phyloP scores from a whole-genome alignment of 1,140 invertebrate genomes.

The Drosophila littoralis region DNA sequence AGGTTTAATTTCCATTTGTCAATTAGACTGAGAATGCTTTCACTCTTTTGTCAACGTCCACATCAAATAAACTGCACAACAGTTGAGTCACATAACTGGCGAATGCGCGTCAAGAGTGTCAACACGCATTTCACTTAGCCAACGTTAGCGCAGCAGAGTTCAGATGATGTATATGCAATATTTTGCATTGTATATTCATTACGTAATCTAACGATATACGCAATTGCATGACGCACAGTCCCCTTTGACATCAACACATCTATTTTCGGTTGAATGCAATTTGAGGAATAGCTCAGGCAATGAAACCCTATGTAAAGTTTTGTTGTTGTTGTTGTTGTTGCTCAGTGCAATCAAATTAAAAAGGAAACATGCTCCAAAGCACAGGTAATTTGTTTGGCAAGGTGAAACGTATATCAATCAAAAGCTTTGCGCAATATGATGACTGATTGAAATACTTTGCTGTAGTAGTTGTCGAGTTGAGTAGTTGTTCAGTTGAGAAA shows the following conservation, averaged over 20 bases:
- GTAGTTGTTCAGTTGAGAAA: neutral
- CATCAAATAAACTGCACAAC: neutral
- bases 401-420: neutral
- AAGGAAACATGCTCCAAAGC: neutral
- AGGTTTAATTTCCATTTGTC: too few relatives aligned
- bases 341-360: slow-evolving; percentile 28
- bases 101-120: neutral
- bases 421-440: neutral
- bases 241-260: slow-evolving; percentile 27
- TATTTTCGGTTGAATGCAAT: slow-evolving; percentile 28
- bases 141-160: slow-evolving; percentile 6
- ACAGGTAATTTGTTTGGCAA: neutral
- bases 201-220: neutral
- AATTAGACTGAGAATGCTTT: too few relatives aligned
- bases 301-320: neutral
- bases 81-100: neutral
- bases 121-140: slow-evolving; percentile 6
- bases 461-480: neutral
- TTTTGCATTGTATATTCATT: slow-evolving; percentile 25
- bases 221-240: slow-evolving; percentile 19
- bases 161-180: slow-evolving; percentile 45
- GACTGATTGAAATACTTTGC: neutral
- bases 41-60: too few relatives aligned
- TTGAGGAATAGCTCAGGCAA: neutral
- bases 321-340: neutral